phyloP scores from a whole-genome alignment of 2,797 vertebrate species.

The Epinephelus malabaricus region DNA sequence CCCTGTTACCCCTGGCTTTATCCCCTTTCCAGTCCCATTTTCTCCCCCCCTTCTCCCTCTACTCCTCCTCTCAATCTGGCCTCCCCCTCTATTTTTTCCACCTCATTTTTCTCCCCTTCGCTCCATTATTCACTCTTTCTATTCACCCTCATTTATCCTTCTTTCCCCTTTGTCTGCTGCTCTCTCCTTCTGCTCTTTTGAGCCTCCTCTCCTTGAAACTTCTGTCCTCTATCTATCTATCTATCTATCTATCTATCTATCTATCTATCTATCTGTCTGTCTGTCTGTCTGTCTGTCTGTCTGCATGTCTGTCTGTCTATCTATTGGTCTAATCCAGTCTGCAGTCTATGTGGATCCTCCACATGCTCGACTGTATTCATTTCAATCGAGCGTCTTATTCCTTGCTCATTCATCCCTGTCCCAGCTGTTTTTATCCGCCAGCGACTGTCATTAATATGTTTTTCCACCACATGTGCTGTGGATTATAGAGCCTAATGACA shows the following conservation, averaged over 20 bases:
- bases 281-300: slow-evolving; percentile 33
- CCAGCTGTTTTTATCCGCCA: slow-evolving; percentile 60
- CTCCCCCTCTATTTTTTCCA: slow-evolving; percentile 47
- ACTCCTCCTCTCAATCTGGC: slow-evolving; percentile 58
- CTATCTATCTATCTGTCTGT: slow-evolving; percentile 30
- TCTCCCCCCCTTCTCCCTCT: slow-evolving; percentile 18
- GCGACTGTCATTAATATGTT: slow-evolving; percentile 52
- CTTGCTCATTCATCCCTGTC: slow-evolving; percentile 61
- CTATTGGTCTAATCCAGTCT: slow-evolving; percentile 24
- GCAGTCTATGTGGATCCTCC: slow-evolving; percentile 18
- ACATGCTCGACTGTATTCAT: slow-evolving; percentile 33
- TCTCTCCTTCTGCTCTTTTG: slow-evolving; percentile 45
- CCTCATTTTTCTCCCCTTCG: slow-evolving; percentile 64
- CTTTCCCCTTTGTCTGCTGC: slow-evolving; percentile 49
- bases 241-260: slow-evolving; percentile 30
- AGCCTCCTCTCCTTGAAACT: slow-evolving; percentile 51
- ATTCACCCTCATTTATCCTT: slow-evolving; percentile 68
- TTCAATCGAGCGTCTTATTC: slow-evolving; percentile 47
- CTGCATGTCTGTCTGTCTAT: slow-evolving; percentile 28
- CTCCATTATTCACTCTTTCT: slow-evolving; percentile 60
- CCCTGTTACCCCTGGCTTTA: slow-evolving; percentile 14
- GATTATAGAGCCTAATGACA: slow-evolving; percentile 54
- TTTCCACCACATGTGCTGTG: slow-evolving; percentile 57
- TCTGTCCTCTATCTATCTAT: slow-evolving; percentile 8
- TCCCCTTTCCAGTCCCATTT: slow-evolving; percentile 17